Percentiles rank a stretch among this genome's conserved stretches.
Evolutionary conservation across 2,113 vertebrate species (phyloP).

Genomic region (Paradisaea rubra): DNA sequence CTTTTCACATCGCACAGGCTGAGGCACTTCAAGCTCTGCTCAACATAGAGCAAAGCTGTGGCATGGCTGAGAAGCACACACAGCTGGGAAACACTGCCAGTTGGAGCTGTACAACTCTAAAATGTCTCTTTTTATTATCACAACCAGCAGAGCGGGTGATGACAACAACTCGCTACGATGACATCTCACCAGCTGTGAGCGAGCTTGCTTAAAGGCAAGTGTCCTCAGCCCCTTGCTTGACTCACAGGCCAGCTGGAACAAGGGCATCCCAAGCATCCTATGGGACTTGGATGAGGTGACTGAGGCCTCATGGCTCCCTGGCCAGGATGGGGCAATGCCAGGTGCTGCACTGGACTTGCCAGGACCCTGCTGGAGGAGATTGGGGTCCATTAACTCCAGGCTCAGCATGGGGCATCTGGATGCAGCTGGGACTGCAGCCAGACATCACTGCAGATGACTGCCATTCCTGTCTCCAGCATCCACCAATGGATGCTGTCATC

Average conservation of each 20-base stretch:
- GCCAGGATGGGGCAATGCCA: background rate
- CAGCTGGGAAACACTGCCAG: background rate
- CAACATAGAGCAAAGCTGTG: background rate
- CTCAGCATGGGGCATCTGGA: fast-evolving
- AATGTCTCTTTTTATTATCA: background rate
- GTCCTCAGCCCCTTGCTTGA: background rate
- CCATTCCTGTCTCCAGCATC: background rate
- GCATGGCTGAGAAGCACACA: background rate
- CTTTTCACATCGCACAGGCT: background rate
- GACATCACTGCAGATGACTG: background rate
- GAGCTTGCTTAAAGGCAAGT: background rate
- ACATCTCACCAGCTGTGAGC: background rate
- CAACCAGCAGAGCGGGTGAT: background rate
- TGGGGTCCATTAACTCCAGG: background rate
- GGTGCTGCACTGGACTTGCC: background rate
- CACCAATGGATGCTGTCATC: background rate
- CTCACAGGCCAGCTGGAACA: background rate
- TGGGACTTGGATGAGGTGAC: background rate
- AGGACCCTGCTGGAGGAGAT: background rate
- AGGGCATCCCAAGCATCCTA: background rate
- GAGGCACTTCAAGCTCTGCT: background rate
- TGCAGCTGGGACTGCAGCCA: background rate
- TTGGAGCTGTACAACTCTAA: background rate
- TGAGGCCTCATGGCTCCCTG: background rate
- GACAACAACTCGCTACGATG: background rate